Evolutionary conservation across 35 echinoderm and acorn worm genomes (phyloP), one percentile per base, ranked within the genome.

Genomic region (Hemicentrotus pulcherrimus): DNA sequence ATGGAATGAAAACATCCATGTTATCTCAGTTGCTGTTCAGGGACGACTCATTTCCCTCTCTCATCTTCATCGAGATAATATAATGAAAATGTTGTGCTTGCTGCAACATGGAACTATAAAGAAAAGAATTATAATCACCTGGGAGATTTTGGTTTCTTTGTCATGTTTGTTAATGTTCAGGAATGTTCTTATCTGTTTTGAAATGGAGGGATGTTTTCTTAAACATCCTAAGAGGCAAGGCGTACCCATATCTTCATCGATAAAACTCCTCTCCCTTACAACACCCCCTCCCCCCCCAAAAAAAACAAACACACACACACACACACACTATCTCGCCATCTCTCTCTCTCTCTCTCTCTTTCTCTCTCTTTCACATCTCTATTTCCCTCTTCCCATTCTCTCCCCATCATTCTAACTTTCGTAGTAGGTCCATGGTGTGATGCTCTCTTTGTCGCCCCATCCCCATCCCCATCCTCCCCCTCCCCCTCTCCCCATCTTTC

Each of bases 1-100:
- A 90, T 90, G 88, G 88, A 90, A 90, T 19, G 46, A 33, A 90
- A 90, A 90, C 88, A 90, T 90, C 88, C 32, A 33, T 90, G 88
- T 90, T 90, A 18, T 90, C 88, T 90, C 88, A 90, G 88, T 90
- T 90, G 88, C 32, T 33, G 88, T 8, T 90, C 88, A 47, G 32
- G 46, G 88, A 78, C 65, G 19, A 78, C 28, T 78, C 22, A 78
- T 78, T 78, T 78, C 65, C 65, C 19, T 78, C 65, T 55, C 50
- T 10, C 9, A 9, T 41, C 35, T 10, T 11, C 50, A 55, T 55
- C 2, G 10, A 55, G 50, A 55, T 55, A 41, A 41, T 41, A 41
- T 59, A 6, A 78, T 78, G 65, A n/a, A 78, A 18, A 78, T 78
- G 65, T 28, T 78, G 24, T 78, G 65, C 4, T 78, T 15, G 19